A percentile compares a stretch with the other conserved stretches of the same genome.
Conservation (phyloP, 1,140 invertebrate species). For the Neodiprion virginianus region DNA sequence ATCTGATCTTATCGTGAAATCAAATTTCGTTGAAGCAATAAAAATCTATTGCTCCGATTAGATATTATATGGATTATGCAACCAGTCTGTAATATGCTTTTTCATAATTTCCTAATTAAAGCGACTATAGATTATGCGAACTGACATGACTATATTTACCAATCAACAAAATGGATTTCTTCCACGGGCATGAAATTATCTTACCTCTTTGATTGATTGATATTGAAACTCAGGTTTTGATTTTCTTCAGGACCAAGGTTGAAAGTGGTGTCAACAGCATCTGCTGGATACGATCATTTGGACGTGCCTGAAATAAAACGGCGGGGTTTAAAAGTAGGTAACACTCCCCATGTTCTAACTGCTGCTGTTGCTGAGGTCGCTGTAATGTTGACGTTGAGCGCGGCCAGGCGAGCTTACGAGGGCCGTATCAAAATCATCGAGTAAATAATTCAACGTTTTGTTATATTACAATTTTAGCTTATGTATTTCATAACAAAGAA, state of each 20-base stretch:
- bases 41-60: too few relatives aligned
- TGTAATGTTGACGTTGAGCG: conserved; percentile 76
- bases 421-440: conserved; percentile 70
- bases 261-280: conserved; percentile 75
- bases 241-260: conserved; percentile 64
- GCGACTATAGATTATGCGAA: too few relatives aligned
- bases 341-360: conserved; percentile 82
- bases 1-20: too few relatives aligned
- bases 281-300: conserved; percentile 81
- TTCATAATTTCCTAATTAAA: too few relatives aligned
- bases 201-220: too few relatives aligned
- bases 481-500: conserved; percentile 19
- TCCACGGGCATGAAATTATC: too few relatives aligned
- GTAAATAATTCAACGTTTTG: conserved; percentile 55
- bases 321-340: conserved; percentile 73
- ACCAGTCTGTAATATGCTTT: too few relatives aligned
- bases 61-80: too few relatives aligned
- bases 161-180: too few relatives aligned
- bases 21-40: too few relatives aligned
- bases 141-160: too few relatives aligned
- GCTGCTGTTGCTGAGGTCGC: conserved; percentile 85
- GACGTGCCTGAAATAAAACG: conserved; percentile 70
- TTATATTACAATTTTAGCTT: conserved; percentile 5
- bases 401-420: conserved; percentile 78
- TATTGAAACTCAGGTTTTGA: too few relatives aligned